phyloP scores from a whole-genome alignment of 2,888 invertebrate species.

The Diarsia dahlii region DNA sequence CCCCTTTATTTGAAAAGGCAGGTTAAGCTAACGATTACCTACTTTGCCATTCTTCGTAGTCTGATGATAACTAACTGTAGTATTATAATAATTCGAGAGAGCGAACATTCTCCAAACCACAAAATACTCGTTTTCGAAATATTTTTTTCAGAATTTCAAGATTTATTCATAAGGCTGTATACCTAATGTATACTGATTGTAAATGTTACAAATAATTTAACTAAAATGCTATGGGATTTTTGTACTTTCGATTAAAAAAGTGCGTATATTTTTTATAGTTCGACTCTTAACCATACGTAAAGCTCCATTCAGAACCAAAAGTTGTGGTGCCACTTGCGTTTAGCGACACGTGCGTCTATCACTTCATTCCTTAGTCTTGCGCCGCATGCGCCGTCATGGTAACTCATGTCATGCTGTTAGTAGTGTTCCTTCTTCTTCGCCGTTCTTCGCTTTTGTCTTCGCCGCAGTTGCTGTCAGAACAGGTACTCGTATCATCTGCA shows the following conservation, averaged over 20 bases:
- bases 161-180: no score
- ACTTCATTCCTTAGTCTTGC: not conserved
- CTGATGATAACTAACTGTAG: rapidly evolving
- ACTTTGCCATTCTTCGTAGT: not conserved
- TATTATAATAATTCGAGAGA: not conserved
- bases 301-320: not conserved
- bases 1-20: not conserved
- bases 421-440: not conserved
- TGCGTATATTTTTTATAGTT: not conserved
- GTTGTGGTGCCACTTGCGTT: not conserved
- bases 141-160: no score
- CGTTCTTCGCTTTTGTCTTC: no score
- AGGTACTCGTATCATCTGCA: not conserved
- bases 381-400: no score
- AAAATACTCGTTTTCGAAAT: no score
- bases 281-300: not conserved
- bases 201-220: no score
- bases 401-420: not conserved
- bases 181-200: no score
- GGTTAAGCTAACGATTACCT: not conserved
- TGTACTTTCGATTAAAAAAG: no score
- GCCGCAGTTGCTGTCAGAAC: no score
- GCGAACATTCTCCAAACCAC: no score
- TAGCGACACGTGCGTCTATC: not conserved
- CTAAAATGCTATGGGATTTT: no score